Conservation (phyloP, 2,888 invertebrate species). For the Plusia festucae region DNA sequence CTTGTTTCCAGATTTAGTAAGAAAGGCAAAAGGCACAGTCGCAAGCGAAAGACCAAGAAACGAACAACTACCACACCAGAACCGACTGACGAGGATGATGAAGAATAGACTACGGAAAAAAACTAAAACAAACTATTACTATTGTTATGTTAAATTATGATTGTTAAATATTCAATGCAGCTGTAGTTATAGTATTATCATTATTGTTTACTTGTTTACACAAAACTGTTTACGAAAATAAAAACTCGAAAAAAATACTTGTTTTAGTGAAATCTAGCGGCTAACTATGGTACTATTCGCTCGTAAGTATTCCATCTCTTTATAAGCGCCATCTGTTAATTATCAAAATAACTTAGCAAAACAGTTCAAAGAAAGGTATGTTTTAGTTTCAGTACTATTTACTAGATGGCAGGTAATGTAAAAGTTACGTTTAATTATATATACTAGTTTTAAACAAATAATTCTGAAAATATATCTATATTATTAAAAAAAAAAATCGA, state of each 20-base stretch:
- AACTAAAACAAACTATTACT: constrained; percentile 4
- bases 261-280: neutral
- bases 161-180: neutral
- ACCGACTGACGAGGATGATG: constrained; percentile 66
- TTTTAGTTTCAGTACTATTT: neutral
- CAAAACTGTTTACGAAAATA: constrained; percentile 12
- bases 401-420: neutral
- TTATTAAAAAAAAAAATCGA: too few relatives aligned
- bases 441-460: neutral
- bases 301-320: neutral
- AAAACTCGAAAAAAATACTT: neutral
- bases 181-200: constrained; percentile 16
- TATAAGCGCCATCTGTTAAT: neutral
- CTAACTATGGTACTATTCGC: neutral
- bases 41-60: constrained; percentile 66
- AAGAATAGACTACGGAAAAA: constrained; percentile 54
- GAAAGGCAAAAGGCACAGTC: constrained; percentile 74
- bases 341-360: neutral
- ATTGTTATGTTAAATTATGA: constrained; percentile 6
- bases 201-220: constrained; percentile 7
- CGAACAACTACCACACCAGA: constrained; percentile 67
- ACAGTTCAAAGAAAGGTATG: neutral
- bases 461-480: neutral
- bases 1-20: constrained; percentile 58
- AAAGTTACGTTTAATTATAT: neutral